Evolutionary conservation across 2,888 invertebrate species (phyloP).

Genomic region (Elmis aenea): DNA sequence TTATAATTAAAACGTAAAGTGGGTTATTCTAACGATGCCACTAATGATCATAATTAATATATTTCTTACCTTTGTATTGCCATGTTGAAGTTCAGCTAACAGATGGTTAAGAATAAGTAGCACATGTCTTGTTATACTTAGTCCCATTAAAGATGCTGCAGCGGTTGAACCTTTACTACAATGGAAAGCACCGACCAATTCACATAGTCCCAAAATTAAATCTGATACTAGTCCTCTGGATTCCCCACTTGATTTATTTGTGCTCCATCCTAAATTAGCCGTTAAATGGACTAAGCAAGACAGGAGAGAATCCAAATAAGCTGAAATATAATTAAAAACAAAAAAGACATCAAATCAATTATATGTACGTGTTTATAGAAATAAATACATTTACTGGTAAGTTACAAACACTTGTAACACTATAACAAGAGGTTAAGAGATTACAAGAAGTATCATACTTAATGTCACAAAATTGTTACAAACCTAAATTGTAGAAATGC

Average conservation of each 20-base stretch:
- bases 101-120: constrained; percentile 52
- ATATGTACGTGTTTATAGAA: background rate
- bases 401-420: constrained; percentile 1
- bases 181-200: constrained; percentile 52
- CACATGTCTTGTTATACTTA: constrained; percentile 52
- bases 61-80: constrained; percentile 43
- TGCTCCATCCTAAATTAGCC: constrained; percentile 47
- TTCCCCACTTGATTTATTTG: constrained; percentile 30
- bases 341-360: too few species aligned
- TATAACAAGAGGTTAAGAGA: constrained; percentile 7
- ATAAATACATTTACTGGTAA: background rate
- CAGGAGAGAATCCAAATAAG: constrained; percentile 50
- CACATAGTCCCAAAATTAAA: constrained; percentile 46
- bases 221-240: constrained; percentile 37
- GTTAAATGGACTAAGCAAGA: constrained; percentile 50
- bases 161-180: constrained; percentile 48
- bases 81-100: constrained; percentile 48
- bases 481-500: constrained; percentile 55
- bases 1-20: too few species aligned
- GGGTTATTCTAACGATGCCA: too few species aligned
- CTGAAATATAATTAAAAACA: constrained; percentile 34
- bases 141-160: constrained; percentile 52
- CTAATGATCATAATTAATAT: constrained; percentile 6
- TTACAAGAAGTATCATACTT: background rate
- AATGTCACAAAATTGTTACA: constrained; percentile 1